Base-by-base conservation (phyloP, 2,113 vertebrate genomes). In the Corvus moneduloides region DNA sequence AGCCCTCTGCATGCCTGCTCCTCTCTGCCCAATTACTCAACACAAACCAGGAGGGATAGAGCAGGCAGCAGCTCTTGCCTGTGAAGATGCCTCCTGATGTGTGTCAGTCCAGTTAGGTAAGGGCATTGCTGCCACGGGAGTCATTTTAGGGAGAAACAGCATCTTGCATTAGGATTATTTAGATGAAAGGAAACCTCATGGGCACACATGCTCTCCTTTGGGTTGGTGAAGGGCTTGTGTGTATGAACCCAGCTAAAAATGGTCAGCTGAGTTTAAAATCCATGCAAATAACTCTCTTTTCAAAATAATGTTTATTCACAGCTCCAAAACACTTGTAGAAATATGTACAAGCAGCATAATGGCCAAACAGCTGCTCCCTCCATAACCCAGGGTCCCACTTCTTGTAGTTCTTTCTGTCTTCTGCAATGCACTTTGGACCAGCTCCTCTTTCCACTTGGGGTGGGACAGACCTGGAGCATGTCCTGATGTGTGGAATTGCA, bases 261-360 rank as follows among this genome's bases (percentile, higher is more conserved):
- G 6, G 69, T 17, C 59, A 77, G n/a, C 55, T 69, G 55, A 74
- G 23, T 67, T 90, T 63, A 78, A 82, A 74, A 74, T 2, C 21
- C n/a, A 43, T 9, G 26, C 37, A 84, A 43, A 51, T n/a, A 67
- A 61, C 44, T 71, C 32, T 22, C 6, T 68, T 75, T 90, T 56
- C 46, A 52, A 80, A 86, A 49, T 7, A 37, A 49, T 7, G 2
- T 11, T 64, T 78, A 72, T 46, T 12, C 54, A 77, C 4, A 27
- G 32, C 32, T 94, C 61, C 56, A 71, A 71, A 75, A 44, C 17
- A n/a, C 8, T 46, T 35, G 37, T 7, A 81, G 55, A 87, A 78
- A 58, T 41, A 49, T 1, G 2, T 14, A 32, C 0, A 2, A 62
- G n/a, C 41, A 87, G 11, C 41, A 54, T 1, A 16, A 77, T 12